Conservation (phyloP, 1,140 invertebrate species). For the Tetragnatha versicolor region DNA sequence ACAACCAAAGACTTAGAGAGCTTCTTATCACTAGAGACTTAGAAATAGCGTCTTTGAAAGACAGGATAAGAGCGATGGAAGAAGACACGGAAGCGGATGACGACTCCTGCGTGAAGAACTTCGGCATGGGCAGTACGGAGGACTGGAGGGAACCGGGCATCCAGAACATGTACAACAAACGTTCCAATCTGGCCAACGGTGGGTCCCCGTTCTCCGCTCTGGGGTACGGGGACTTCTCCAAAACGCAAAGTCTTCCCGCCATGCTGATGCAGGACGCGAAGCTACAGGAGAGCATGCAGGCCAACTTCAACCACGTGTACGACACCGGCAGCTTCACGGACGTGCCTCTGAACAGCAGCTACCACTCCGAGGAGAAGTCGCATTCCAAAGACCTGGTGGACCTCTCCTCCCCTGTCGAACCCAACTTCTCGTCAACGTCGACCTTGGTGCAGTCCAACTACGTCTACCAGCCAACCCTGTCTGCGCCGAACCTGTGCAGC, state of each 20-base stretch:
- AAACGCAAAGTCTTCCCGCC: conserved; percentile 52
- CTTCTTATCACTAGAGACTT: conserved; percentile 9
- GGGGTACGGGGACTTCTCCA: conserved; percentile 44
- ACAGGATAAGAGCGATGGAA: conserved; percentile 33
- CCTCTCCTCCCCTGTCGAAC: background rate
- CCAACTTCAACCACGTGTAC: conserved; percentile 10
- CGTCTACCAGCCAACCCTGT: conserved; percentile 14
- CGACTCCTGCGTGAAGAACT: conserved; percentile 46
- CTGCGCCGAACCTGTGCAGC: conserved; percentile 18
- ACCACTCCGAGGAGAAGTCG: background rate
- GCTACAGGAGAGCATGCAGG: conserved; percentile 8
- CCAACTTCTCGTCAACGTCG: conserved; percentile 16
- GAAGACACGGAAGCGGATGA: background rate
- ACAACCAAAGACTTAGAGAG: conserved; percentile 16
- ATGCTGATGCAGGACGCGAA: conserved; percentile 19
- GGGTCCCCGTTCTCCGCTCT: conserved; percentile 38
- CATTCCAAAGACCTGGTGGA: conserved; percentile 24
- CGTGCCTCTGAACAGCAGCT: conserved; percentile 28
- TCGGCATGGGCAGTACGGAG: conserved; percentile 47
- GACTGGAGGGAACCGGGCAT: conserved; percentile 50
- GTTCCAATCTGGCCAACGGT: conserved; percentile 29
- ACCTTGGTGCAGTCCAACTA: conserved; percentile 34
- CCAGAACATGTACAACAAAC: conserved; percentile 22
- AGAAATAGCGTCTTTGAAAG: conserved; percentile 44
- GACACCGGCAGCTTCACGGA: conserved; percentile 43